A percentile compares a stretch with the other conserved stretches of the same genome.
Evolutionary conservation across 2,797 vertebrate species (phyloP).

Genomic region (Argentina silus): DNA sequence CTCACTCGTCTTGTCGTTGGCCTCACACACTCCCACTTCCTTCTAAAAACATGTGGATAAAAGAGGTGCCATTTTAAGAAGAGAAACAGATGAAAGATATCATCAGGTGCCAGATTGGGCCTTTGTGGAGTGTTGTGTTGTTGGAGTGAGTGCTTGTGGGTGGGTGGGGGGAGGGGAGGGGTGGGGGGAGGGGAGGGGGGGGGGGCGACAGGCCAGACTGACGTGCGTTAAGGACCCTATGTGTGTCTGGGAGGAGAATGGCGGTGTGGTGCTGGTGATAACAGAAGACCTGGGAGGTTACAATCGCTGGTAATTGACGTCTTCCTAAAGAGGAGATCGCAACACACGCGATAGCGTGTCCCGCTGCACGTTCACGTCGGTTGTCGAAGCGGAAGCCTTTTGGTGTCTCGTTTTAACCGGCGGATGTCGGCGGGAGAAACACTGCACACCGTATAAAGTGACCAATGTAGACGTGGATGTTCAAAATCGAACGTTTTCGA

Average conservation of each 20-base stretch:
- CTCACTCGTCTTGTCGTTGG: not conserved
- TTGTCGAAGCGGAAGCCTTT: slow-evolving; percentile 18
- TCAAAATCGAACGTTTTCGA: no score
- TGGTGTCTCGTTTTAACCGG: slow-evolving; percentile 14
- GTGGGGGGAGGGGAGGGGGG: not conserved
- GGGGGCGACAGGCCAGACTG: slow-evolving; percentile 28
- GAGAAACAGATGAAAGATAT: slow-evolving; percentile 29
- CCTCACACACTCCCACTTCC: slow-evolving; percentile 16
- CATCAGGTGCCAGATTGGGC: slow-evolving; percentile 35
- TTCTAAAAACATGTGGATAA: slow-evolving; percentile 13
- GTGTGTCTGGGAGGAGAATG: slow-evolving; percentile 46
- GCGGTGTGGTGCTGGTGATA: slow-evolving; percentile 69
- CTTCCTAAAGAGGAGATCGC: slow-evolving; percentile 69
- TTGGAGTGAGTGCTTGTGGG: not conserved
- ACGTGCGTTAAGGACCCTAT: slow-evolving; percentile 54
- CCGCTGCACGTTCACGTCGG: slow-evolving; percentile 9
- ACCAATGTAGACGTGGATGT: no score
- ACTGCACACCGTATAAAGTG: no score
- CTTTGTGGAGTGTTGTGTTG: slow-evolving; percentile 43
- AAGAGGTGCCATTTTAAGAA: slow-evolving; percentile 13
- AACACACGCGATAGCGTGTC: slow-evolving; percentile 50
- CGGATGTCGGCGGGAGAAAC: not conserved
- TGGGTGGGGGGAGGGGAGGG: not conserved
- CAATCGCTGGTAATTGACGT: slow-evolving; percentile 76
- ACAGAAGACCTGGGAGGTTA: slow-evolving; percentile 63